Evolutionary conservation across 2,797 vertebrate species (phyloP), one percentile per base, ranked within the genome.

Genomic region (Pseudomugil gertrudae): DNA sequence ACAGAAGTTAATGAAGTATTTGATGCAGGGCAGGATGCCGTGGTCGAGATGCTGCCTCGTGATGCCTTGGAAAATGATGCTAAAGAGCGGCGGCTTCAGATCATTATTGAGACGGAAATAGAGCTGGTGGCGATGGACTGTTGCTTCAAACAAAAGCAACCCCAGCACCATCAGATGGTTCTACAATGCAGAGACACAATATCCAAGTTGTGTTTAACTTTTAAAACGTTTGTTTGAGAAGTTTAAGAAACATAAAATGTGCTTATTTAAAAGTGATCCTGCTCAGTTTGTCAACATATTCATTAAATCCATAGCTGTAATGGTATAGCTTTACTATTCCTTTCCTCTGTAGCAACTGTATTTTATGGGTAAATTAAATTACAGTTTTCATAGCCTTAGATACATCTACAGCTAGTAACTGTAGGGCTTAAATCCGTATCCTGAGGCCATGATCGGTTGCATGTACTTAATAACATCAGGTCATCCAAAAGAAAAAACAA

Each of bases 1-100:
- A 66, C 83, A 87, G 40, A 91, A 94, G 87, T 94, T 95, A 69
- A 92, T 63, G 64, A 94, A 95, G 69, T 93, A 94, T 73, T 92
- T 94, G 75, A 92, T 38, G 57, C 88, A 82, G 26, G 84, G 87
- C 59, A 90, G 55, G 4, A 95, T 19, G 29, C 92, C 88, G 0
- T 87, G 78, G 47, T 94, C 91, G 26, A 94, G 83, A 68, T 93
- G 85, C 5, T 91, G 90, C 43, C 69, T 54, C 0, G 92, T 87
- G 78, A 94, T 43, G 13, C 82, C 84, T 9, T 93, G 87, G 74
- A 93, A 89, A 63, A 92, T 72, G 27, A 80, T 85, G 43, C 89
- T 83, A 35, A 85, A 88, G 1, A 74, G 62, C 1, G 93, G 90
- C 4, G 81, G 48, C 36, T 87, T 91, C 32, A 92, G 84, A 70